A percentile compares a stretch with the other conserved stretches of the same genome.
phyloP scores from a whole-genome alignment of 1,140 invertebrate genomes.

The Achatina immaculata region DNA sequence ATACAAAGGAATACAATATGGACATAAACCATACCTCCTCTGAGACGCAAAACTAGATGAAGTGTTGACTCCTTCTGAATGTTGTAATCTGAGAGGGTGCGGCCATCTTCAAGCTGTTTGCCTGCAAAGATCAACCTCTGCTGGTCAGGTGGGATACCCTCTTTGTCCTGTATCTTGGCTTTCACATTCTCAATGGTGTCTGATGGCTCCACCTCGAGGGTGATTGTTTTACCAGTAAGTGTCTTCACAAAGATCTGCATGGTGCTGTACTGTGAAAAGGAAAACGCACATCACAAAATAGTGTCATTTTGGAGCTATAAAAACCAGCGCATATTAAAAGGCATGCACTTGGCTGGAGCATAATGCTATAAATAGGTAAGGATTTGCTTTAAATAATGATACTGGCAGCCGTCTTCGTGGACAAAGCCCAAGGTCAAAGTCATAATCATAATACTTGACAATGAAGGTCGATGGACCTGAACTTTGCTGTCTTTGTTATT shows the following conservation, averaged over 20 bases:
- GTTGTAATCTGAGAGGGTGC: slow-evolving; percentile 79
- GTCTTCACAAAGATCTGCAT: slow-evolving; percentile 77
- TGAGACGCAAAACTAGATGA: slow-evolving; percentile 34
- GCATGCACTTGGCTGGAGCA: too few relatives aligned
- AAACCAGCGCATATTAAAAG: too few relatives aligned
- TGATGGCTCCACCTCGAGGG: slow-evolving; percentile 73
- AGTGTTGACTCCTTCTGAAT: slow-evolving; percentile 73
- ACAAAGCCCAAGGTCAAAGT: too few relatives aligned
- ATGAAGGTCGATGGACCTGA: too few relatives aligned
- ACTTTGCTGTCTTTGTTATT: too few relatives aligned
- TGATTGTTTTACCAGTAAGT: slow-evolving; percentile 74
- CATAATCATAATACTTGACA: too few relatives aligned
- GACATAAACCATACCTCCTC: slow-evolving; percentile 23
- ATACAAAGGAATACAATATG: too few relatives aligned
- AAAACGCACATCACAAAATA: too few relatives aligned
- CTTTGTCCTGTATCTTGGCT: slow-evolving; percentile 73
- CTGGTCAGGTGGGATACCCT: slow-evolving; percentile 17
- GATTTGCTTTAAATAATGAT: too few relatives aligned
- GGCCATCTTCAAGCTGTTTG: slow-evolving; percentile 29
- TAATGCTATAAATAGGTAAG: too few relatives aligned
- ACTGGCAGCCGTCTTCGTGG: too few relatives aligned
- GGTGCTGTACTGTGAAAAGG: neutral
- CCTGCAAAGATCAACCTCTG: slow-evolving; percentile 26
- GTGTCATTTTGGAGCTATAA: too few relatives aligned
- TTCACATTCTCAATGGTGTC: slow-evolving; percentile 82